Percentiles rank a stretch among this genome's conserved stretches.
phyloP scores from a whole-genome alignment of 1,140 invertebrate species.

The Drosophila tani region DNA sequence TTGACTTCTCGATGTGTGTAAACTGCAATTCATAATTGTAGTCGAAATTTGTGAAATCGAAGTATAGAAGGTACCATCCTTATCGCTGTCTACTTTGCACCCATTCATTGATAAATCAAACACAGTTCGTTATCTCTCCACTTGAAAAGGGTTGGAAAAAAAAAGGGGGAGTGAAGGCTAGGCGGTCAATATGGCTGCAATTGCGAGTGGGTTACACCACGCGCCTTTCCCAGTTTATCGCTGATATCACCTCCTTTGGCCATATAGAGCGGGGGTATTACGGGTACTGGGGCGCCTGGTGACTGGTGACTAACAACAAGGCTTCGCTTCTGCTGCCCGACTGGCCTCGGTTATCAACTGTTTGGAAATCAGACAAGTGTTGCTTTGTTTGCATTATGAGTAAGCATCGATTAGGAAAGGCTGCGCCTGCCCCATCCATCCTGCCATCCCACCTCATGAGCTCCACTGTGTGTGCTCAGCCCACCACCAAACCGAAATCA shows the following conservation, averaged over 20 bases:
- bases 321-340: slow-evolving; percentile 33
- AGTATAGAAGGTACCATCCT: slow-evolving; percentile 17
- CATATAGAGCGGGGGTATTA: slow-evolving; percentile 15
- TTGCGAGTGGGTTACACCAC: slow-evolving; percentile 35
- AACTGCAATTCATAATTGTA: slow-evolving; percentile 40
- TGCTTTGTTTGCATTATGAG: slow-evolving; percentile 66
- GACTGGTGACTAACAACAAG: slow-evolving; percentile 73
- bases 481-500: slow-evolving; percentile 33
- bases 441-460: slow-evolving; percentile 11
- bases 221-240: slow-evolving; percentile 47
- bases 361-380: slow-evolving; percentile 80
- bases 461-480: slow-evolving; percentile 8
- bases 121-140: slow-evolving; percentile 15
- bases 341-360: slow-evolving; percentile 64
- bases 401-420: slow-evolving; percentile 69
- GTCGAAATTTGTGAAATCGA: slow-evolving; percentile 32
- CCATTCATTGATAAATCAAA: slow-evolving; percentile 71
- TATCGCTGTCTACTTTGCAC: slow-evolving; percentile 63
- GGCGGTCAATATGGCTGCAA: slow-evolving; percentile 39
- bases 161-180: slow-evolving; percentile 12
- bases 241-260: slow-evolving; percentile 39
- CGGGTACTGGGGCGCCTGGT: slow-evolving; percentile 32
- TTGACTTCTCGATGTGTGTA: slow-evolving; percentile 27
- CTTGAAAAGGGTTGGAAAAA: slow-evolving; percentile 17
- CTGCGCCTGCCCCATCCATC: slow-evolving; percentile 7